phyloP scores from a whole-genome alignment of 2,888 invertebrate species.

The Erannis defoliaria region DNA sequence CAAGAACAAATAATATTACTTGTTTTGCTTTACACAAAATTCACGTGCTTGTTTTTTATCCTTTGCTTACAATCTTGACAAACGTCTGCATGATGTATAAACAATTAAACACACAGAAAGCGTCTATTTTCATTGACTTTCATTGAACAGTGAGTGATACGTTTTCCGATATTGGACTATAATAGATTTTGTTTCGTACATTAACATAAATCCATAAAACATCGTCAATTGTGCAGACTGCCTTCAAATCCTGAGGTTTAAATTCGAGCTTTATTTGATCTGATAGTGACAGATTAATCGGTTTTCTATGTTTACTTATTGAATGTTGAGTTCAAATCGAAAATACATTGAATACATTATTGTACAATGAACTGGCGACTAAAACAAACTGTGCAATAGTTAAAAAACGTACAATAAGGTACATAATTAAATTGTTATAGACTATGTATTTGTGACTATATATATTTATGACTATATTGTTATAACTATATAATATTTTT shows the following conservation, averaged over 20 bases:
- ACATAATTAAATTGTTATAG: no score
- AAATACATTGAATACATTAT: not conserved
- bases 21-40: no score
- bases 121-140: conserved; percentile 17
- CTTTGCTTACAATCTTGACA: no score
- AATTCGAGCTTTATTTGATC: conserved; percentile 13
- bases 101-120: not conserved
- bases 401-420: not conserved
- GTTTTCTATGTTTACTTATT: conserved; percentile 21
- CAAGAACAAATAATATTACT: no score
- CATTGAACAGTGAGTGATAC: conserved; percentile 8
- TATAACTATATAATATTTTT: no score
- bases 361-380: not conserved
- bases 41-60: no score
- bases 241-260: conserved; percentile 21
- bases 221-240: conserved; percentile 22
- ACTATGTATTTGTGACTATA: no score
- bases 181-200: conserved; percentile 39
- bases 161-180: conserved; percentile 24
- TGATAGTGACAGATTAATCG: conserved; percentile 24
- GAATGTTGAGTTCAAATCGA: not conserved
- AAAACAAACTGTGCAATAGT: not conserved
- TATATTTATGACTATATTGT: no score
- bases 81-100: not conserved
- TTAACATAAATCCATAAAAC: conserved; percentile 38